Evolutionary conservation across 2,888 invertebrate genomes (phyloP).

Genomic region (Trissonchulus latispiculum): DNA sequence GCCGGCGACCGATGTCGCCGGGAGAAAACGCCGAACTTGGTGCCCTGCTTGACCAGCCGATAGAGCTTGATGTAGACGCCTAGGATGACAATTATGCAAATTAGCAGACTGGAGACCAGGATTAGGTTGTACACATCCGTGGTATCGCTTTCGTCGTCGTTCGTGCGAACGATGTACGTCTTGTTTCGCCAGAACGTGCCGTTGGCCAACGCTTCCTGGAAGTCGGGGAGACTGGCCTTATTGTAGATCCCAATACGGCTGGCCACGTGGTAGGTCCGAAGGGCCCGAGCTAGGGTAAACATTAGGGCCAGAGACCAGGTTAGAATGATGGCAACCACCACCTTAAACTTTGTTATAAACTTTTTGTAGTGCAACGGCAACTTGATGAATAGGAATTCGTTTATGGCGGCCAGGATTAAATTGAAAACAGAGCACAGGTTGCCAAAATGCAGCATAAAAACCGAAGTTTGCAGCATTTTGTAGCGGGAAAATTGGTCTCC

Average conservation of each 20-base stretch:
- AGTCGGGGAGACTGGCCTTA: neutral
- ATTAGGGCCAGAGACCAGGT: slow-evolving; percentile 20
- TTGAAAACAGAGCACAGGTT: slow-evolving; percentile 25
- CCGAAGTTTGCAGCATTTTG: slow-evolving; percentile 22
- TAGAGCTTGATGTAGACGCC: slow-evolving; percentile 18
- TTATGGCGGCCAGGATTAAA: slow-evolving; percentile 23
- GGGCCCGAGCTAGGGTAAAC: slow-evolving; percentile 7
- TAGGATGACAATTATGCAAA: slow-evolving; percentile 18
- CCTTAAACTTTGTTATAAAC: slow-evolving; percentile 1
- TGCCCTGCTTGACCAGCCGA: neutral
- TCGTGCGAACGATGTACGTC: neutral
- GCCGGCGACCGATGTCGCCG: neutral
- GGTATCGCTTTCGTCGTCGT: neutral
- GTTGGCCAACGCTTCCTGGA: neutral
- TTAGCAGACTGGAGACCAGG: slow-evolving; percentile 14
- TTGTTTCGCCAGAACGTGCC: neutral
- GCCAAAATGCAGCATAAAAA: slow-evolving; percentile 23
- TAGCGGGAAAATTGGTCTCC: neutral
- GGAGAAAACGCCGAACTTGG: neutral
- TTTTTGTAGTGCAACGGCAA: slow-evolving; percentile 20
- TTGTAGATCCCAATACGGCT: neutral
- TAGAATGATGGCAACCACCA: slow-evolving; percentile 11
- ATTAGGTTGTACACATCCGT: slow-evolving; percentile 19
- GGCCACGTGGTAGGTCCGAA: neutral
- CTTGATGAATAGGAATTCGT: slow-evolving; percentile 23